Conservation (phyloP, 2,888 invertebrate species). For the Cacoxenus indagator region DNA sequence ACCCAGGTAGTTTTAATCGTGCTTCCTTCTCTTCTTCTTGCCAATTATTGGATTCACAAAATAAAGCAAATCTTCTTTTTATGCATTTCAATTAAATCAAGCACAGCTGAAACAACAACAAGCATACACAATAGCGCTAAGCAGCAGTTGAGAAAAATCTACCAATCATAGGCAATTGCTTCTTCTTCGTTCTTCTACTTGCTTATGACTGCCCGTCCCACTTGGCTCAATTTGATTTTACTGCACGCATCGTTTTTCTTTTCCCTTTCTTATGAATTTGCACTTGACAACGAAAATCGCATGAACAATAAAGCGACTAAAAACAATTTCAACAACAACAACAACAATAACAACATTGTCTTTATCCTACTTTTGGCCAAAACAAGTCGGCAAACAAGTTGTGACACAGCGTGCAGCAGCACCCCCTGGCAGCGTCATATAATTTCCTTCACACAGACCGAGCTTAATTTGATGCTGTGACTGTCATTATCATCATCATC, state of each 20-base stretch:
- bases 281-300: constrained; percentile 59
- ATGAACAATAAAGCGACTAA: constrained; percentile 23
- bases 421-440: constrained; percentile 1
- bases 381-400: constrained; percentile 35
- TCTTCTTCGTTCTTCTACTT: too few relatives aligned
- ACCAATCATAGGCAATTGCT: too few relatives aligned
- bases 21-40: too few relatives aligned
- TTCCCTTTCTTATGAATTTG: constrained; percentile 44
- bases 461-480: constrained; percentile 37
- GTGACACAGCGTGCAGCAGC: background rate
- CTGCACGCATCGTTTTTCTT: constrained; percentile 27
- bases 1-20: too few relatives aligned
- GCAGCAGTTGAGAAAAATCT: too few relatives aligned
- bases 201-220: too few relatives aligned
- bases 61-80: constrained; percentile 42
- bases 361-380: constrained; percentile 57
- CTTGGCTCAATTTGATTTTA: constrained; percentile 13
- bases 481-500: constrained; percentile 1
- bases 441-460: constrained; percentile 18
- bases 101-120: constrained; percentile 48
- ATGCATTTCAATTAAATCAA: constrained; percentile 60
- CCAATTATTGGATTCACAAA: too few relatives aligned
- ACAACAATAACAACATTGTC: constrained; percentile 25
- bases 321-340: constrained; percentile 38
- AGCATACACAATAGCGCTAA: background rate